phyloP scores from a whole-genome alignment of 2,888 invertebrate species.

The Muschampia plurimacula region DNA sequence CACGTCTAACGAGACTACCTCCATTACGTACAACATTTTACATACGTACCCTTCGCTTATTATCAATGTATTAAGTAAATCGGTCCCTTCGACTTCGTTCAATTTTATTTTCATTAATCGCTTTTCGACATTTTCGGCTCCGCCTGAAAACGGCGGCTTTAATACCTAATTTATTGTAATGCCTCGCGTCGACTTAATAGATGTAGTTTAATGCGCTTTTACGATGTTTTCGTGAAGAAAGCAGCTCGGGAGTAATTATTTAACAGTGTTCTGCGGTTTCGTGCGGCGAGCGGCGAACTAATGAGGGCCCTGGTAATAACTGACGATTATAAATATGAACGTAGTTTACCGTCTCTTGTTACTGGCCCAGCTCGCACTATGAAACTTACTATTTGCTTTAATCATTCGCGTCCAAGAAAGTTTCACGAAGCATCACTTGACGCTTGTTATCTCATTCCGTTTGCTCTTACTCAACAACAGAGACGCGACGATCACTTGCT shows the following conservation, averaged over 20 bases:
- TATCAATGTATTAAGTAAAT: constrained; percentile 73
- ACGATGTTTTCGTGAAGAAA: constrained; percentile 81
- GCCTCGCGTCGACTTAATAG: constrained; percentile 72
- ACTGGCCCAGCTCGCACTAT: constrained; percentile 55
- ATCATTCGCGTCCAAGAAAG: constrained; percentile 42
- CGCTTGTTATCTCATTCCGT: constrained; percentile 36
- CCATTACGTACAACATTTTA: constrained; percentile 80
- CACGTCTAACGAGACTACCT: constrained; percentile 83
- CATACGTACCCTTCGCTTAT: constrained; percentile 79
- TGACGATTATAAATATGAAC: constrained; percentile 79
- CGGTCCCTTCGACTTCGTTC: constrained; percentile 58
- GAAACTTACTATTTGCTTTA: constrained; percentile 56
- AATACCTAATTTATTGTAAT: constrained; percentile 81
- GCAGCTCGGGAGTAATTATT: constrained; percentile 78
- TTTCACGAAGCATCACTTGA: constrained; percentile 40
- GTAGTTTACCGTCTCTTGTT: constrained; percentile 72
- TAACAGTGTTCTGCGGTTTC: constrained; percentile 82
- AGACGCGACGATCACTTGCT: constrained; percentile 15
- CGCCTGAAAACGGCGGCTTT: constrained; percentile 68
- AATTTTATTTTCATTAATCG: constrained; percentile 82
- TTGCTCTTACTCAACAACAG: constrained; percentile 22
- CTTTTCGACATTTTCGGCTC: constrained; percentile 75
- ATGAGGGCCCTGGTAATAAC: constrained; percentile 79
- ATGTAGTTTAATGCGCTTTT: constrained; percentile 74
- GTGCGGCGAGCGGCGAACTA: constrained; percentile 71